A percentile compares a stretch with the other conserved stretches of the same genome.
Evolutionary conservation across 2,888 invertebrate species (phyloP).

Genomic region (Philereme transversata): DNA sequence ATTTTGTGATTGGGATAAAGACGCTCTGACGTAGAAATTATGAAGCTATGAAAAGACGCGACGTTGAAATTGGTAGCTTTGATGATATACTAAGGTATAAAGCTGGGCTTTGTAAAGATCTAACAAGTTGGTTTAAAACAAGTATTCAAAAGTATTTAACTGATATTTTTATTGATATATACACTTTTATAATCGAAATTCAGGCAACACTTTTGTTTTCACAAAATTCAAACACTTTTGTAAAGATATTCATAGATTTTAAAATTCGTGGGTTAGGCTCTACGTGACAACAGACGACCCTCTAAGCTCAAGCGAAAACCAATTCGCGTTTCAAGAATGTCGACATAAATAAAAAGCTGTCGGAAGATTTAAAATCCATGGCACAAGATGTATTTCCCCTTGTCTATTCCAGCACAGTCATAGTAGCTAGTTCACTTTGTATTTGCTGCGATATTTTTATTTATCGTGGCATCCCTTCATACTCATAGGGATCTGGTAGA

Average conservation of each 20-base stretch:
- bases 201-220: too few relatives aligned
- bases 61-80: conserved; percentile 31
- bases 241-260: conserved; percentile 5
- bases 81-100: conserved; percentile 26
- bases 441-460: too few relatives aligned
- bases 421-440: conserved; percentile 8
- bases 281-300: conserved; percentile 16
- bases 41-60: conserved; percentile 35
- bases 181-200: too few relatives aligned
- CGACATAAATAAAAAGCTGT: conserved; percentile 32
- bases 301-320: conserved; percentile 25
- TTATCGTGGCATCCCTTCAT: background rate
- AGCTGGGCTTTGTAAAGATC: conserved; percentile 2
- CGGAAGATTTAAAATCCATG: conserved; percentile 25
- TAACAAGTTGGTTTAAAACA: background rate
- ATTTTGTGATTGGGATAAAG: conserved; percentile 37
- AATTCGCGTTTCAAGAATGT: conserved; percentile 31
- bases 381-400: conserved; percentile 15
- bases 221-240: too few relatives aligned
- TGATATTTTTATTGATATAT: too few relatives aligned
- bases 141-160: too few relatives aligned
- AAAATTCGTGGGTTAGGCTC: conserved; percentile 1
- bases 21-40: conserved; percentile 34
- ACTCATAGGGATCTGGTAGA: background rate
- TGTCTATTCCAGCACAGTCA: conserved; percentile 2